Evolutionary conservation across 2,113 vertebrate genomes (phyloP).

Genomic region (Thunnus maccoyii): DNA sequence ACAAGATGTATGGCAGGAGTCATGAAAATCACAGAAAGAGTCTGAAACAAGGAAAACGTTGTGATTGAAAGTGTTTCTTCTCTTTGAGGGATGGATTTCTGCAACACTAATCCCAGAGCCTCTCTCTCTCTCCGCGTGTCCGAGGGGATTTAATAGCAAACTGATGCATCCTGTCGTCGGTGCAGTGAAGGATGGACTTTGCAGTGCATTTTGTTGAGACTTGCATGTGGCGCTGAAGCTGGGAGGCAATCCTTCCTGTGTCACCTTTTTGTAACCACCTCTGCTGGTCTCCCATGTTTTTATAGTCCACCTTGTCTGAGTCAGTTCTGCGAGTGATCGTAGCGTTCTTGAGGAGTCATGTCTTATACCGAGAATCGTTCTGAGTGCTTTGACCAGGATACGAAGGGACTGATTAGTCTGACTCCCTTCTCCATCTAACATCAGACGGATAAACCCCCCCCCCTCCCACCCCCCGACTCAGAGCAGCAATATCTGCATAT

Average conservation of each 20-base stretch:
- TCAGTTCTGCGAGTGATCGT: slow-evolving; percentile 11
- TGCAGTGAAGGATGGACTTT: slow-evolving; percentile 51
- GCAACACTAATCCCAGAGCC: slow-evolving; percentile 50
- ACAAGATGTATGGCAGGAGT: slow-evolving; percentile 46
- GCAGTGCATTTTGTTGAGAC: slow-evolving; percentile 60
- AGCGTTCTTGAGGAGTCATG: slow-evolving; percentile 25
- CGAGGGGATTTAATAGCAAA: slow-evolving; percentile 49
- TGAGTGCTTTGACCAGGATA: slow-evolving; percentile 52
- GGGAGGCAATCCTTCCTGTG: slow-evolving; percentile 28
- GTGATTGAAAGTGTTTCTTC: slow-evolving; percentile 43
- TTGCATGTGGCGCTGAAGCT: slow-evolving; percentile 36
- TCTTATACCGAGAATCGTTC: slow-evolving; percentile 27
- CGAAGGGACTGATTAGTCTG: slow-evolving; percentile 47
- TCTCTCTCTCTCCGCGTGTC: slow-evolving; percentile 18
- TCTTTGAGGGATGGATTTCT: slow-evolving; percentile 23
- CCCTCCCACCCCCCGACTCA: slow-evolving; percentile 18
- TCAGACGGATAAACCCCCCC: not conserved
- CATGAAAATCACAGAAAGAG: slow-evolving; percentile 34
- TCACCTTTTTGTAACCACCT: slow-evolving; percentile 7
- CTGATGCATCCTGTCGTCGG: slow-evolving; percentile 36
- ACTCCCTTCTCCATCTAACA: slow-evolving; percentile 34
- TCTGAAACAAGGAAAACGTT: slow-evolving; percentile 29
- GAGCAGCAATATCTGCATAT: slow-evolving; percentile 69
- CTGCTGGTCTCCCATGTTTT: slow-evolving; percentile 1
- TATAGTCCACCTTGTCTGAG: slow-evolving; percentile 31